Base-by-base conservation (phyloP, 2,888 invertebrate species). In the Thereva unica region DNA sequence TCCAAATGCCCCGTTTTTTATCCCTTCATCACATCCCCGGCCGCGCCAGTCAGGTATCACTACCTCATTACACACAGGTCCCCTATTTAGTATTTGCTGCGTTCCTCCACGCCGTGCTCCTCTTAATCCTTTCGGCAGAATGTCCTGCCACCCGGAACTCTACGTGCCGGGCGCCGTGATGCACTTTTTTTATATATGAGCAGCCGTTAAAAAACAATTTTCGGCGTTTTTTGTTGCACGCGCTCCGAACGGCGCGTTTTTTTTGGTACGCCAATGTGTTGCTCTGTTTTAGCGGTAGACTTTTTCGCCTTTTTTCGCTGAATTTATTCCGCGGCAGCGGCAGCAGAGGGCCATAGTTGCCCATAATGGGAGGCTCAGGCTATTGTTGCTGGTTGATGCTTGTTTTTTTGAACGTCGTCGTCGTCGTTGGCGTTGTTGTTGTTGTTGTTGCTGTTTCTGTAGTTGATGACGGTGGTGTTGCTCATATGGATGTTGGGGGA, bases 121-220 rank as follows among this genome's bases (percentile, higher is more conserved):
- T 38, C 10, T 10, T 38, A 7, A 52, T 23, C 38, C 38, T 50
- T 50, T 53, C 10, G 37, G 37, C 37, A 53, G 53, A 7, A 41
- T 40, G 3, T 38, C 23, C 4, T 38, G n/a, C n/a, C 35, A 38
- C 61, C n/a, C 50, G 37, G 61, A 50, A 50, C 50, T 61, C 50
- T 61, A 64, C 53, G 64, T 64, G 52, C 52, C 23, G 44, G 53
- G 44, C 52, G 7, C 64, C 40, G 23, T 54, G 64, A 64, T 64
- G 64, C 64, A 64, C 55, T 64, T 64, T 55, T 23, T 57, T 54
- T 52, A 40, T 64, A 64, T 54, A 64, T 54, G 64, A 44, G 44
- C 52, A 37, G 54, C 54, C 54, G 64, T 64, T 64, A 64, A 64
- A 64, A 64, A 64, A 64, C 64, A 64, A 64, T 64, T 64, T 64